Conservation (phyloP, 2,113 vertebrate genomes). For the Anthoscopus minutus region DNA sequence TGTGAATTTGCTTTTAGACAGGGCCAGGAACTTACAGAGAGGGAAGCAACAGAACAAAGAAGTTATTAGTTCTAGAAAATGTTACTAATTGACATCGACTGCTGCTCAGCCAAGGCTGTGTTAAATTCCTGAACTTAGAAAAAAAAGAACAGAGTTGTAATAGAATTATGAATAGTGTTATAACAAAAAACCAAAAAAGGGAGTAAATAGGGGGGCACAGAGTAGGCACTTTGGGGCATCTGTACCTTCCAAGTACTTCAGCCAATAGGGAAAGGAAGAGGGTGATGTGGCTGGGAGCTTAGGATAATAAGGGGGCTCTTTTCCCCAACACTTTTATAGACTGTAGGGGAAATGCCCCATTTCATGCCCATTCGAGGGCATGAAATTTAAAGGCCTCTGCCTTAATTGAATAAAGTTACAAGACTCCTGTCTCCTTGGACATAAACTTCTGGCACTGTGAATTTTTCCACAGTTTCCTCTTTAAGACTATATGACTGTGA, state of each 20-base stretch:
- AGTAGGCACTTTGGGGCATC: fast-evolving
- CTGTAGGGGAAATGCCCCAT: neutral
- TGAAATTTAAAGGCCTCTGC: too few relatives aligned
- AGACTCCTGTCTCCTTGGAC: neutral
- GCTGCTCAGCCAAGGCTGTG: neutral
- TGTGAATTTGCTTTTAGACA: neutral
- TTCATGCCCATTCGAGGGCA: too few relatives aligned
- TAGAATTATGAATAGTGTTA: neutral
- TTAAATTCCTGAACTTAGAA: neutral
- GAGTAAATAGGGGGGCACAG: neutral
- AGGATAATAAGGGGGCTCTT: neutral
- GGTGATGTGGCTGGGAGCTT: fast-evolving
- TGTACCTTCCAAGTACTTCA: neutral
- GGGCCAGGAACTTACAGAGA: neutral
- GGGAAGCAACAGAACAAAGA: neutral
- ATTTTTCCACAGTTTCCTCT: neutral
- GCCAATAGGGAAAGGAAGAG: neutral
- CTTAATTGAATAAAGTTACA: neutral
- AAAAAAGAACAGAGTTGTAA: neutral
- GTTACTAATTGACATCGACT: neutral
- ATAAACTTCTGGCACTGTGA: neutral
- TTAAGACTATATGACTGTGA: neutral
- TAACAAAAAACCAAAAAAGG: neutral
- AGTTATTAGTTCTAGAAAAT: neutral
- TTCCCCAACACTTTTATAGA: neutral